Base-by-base conservation (phyloP, 53 echinoderm and acorn worm species). In the Echinarachnius parma region DNA sequence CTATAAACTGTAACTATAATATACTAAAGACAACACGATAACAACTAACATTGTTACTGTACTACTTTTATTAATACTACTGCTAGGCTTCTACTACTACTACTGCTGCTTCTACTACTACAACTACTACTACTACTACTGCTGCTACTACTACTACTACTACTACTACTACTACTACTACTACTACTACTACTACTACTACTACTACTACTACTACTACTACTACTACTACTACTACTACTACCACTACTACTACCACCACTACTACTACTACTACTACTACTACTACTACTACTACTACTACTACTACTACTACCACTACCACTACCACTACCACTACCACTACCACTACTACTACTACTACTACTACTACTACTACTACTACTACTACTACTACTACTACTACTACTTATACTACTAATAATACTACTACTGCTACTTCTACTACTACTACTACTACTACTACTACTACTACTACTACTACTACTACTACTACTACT, bases 91-190 rank as follows among this genome's bases (percentile, higher is more conserved):
- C 48, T 48, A 1, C 48, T 48, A 48, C 48, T 48, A 48, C 48
- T 48, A 48, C 48, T 48, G 0, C 48, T 48, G 9, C 48, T 2
- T 4, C 8, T 48, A 16, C 48, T 2, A 16, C 48, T 48, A 16
- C 48, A 20, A 0, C 1, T 48, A 48, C 48, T 48, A 48, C 48
- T 48, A 16, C 1, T 48, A 2, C 48, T 48, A 2, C 48, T 48
- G 8, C 48, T 48, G 8, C 48, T 48, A 1, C 48, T 48, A 16
- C 48, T 4, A 16, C 48, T 48, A 16, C 48, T 48, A 3, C n/a
- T n/a, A n/a, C n/a, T n/a, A 2, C n/a, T 48, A 48, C 1, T 48
- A 48, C 48, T 48, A 48, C 48, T 48, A 48, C 48, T 48, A 48
- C 48, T 48, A 48, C 48, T 48, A 0, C 48, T 48, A 1, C 48